phyloP scores from a whole-genome alignment of 2,113 vertebrate species.

The Lipophrys pholis region DNA sequence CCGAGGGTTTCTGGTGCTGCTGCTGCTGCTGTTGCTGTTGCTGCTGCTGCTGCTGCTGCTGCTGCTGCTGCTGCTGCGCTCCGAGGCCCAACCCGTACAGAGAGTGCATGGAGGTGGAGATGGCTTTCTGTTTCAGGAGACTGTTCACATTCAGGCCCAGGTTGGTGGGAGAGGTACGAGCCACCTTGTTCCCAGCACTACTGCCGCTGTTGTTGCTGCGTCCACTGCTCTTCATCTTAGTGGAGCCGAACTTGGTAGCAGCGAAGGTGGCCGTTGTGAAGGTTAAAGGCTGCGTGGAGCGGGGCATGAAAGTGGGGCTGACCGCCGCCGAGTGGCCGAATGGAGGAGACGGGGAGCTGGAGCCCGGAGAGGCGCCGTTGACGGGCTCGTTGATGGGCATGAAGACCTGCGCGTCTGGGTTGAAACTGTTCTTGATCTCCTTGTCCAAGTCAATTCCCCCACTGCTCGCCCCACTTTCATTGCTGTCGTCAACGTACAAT shows the following conservation, averaged over 20 bases:
- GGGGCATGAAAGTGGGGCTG: slow-evolving; percentile 97
- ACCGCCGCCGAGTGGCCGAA: slow-evolving; percentile 95
- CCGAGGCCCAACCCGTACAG: slow-evolving; percentile 93
- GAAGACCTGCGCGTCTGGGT: slow-evolving; percentile 98
- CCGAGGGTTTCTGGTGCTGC: slow-evolving; percentile 94
- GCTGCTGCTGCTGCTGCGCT: slow-evolving; percentile 60
- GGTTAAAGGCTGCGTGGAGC: slow-evolving; percentile 96
- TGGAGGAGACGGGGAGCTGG: slow-evolving; percentile 93
- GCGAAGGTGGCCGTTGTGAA: slow-evolving; percentile 99
- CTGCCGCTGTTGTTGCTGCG: slow-evolving; percentile 81
- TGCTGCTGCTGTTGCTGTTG: too few relatives aligned
- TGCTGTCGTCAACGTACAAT: slow-evolving; percentile 94
- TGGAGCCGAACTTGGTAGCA: slow-evolving; percentile 99
- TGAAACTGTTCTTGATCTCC: slow-evolving; percentile 99
- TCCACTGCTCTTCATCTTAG: slow-evolving; percentile 98
- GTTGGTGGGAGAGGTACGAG: slow-evolving; percentile 94
- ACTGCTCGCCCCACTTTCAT: slow-evolving; percentile 88
- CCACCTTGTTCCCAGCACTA: slow-evolving; percentile 80
- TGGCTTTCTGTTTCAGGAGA: slow-evolving; percentile 97
- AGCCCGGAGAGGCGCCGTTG: slow-evolving; percentile 91
- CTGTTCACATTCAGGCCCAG: slow-evolving; percentile 95
- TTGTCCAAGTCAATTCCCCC: slow-evolving; percentile 95
- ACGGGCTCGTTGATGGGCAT: slow-evolving; percentile 96
- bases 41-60: slow-evolving; percentile 65
- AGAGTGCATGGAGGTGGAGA: slow-evolving; percentile 95